Conservation (phyloP, 2,888 invertebrate species). For the Diachrysia chrysitis region DNA sequence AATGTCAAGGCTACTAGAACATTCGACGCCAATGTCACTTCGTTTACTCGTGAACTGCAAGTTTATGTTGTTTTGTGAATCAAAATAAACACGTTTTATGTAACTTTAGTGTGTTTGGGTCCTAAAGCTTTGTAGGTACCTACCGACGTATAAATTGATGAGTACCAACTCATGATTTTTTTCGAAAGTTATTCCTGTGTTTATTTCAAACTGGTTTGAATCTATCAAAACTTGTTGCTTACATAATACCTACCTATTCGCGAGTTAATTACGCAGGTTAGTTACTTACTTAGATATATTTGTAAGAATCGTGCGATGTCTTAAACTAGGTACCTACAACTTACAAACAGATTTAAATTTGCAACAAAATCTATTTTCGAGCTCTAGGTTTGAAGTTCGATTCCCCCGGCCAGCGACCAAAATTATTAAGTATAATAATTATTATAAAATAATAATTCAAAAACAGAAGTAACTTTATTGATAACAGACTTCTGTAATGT, state of each 20-base stretch:
- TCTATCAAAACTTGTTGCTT: background rate
- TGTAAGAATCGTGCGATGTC: background rate
- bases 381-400: too few species aligned
- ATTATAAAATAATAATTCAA: background rate
- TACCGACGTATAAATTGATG: background rate
- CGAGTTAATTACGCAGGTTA: background rate
- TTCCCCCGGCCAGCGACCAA: too few species aligned
- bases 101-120: background rate
- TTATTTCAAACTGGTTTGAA: background rate
- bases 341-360: too few species aligned
- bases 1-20: slow-evolving; percentile 34
- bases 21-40: slow-evolving; percentile 12
- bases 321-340: background rate
- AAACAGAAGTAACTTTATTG: too few species aligned
- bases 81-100: slow-evolving; percentile 10
- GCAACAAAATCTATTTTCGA: background rate
- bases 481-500: too few species aligned
- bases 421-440: too few species aligned
- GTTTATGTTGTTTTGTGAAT: slow-evolving; percentile 10
- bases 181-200: too few species aligned
- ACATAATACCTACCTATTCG: background rate
- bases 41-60: slow-evolving; percentile 10
- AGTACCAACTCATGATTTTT: too few species aligned
- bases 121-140: background rate
- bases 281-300: too few species aligned